Conservation (phyloP, 2,888 invertebrate species). For the Lacanobia oleracea region DNA sequence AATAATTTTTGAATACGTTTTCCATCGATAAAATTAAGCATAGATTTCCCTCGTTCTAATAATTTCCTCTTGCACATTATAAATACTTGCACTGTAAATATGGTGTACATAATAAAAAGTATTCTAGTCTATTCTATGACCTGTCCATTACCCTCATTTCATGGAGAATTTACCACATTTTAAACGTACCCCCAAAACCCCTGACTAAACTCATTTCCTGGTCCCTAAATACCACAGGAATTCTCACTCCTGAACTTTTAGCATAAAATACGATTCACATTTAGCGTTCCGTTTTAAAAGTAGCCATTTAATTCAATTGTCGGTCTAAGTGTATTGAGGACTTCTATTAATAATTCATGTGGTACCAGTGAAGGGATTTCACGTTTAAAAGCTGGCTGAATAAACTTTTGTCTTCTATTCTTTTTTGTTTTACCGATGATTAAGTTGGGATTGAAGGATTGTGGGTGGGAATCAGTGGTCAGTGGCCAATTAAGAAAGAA, state of each 20-base stretch:
- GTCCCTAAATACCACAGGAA: conserved; percentile 28
- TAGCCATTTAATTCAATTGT: conserved; percentile 75
- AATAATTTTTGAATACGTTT: too few species aligned
- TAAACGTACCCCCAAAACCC: conserved; percentile 22
- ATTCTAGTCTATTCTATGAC: too few species aligned
- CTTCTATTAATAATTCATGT: conserved; percentile 71
- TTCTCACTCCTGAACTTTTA: conserved; percentile 53
- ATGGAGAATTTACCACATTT: conserved; percentile 3
- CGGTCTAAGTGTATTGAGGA: conserved; percentile 69
- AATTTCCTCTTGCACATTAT: too few species aligned
- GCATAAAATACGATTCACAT: conserved; percentile 63
- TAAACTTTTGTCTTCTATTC: conserved; percentile 58
- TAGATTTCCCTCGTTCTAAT: too few species aligned
- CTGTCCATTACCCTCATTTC: not conserved
- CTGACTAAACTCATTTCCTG: conserved; percentile 45
- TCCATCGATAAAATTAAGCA: too few species aligned
- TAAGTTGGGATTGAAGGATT: conserved; percentile 39
- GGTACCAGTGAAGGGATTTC: conserved; percentile 60
- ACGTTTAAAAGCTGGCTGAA: conserved; percentile 60
- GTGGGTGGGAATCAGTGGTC: not conserved
- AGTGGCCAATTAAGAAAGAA: not conserved
- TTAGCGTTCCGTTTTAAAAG: conserved; percentile 61
- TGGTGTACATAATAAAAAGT: too few species aligned
- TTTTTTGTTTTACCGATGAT: conserved; percentile 50
- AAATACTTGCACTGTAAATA: too few species aligned